Evolutionary conservation across 2,797 vertebrate genomes (phyloP).

Genomic region (Lycodopsis pacificus): DNA sequence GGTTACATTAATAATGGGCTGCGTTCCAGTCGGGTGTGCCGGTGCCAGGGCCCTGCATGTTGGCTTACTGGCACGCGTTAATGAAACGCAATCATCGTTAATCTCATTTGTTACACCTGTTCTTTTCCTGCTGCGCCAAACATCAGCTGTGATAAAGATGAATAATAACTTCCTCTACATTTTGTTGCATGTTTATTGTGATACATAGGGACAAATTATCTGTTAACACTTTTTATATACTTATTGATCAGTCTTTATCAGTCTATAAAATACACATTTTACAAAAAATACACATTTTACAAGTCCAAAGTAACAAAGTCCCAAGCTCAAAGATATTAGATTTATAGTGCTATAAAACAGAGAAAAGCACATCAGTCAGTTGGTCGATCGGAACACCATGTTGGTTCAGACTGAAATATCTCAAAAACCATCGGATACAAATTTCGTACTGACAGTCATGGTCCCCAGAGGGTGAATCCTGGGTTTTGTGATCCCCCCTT

Average conservation of each 20-base stretch:
- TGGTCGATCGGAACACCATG: not conserved
- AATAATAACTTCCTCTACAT: slow-evolving; percentile 5
- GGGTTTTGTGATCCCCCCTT: not conserved
- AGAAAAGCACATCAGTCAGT: not conserved
- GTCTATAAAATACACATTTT: not conserved
- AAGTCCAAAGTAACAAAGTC: not conserved
- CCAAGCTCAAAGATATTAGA: not conserved
- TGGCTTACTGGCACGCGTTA: slow-evolving; percentile 16
- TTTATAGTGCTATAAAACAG: not conserved
- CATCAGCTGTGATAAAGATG: slow-evolving; percentile 6
- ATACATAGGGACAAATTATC: not conserved
- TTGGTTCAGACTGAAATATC: not conserved
- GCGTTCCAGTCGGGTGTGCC: slow-evolving; percentile 19
- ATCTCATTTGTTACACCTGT: slow-evolving; percentile 37
- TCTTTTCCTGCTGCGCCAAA: slow-evolving; percentile 17
- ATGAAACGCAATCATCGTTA: slow-evolving; percentile 17
- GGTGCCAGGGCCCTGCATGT: slow-evolving; percentile 1
- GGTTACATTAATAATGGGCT: slow-evolving; percentile 44
- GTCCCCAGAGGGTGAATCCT: not conserved
- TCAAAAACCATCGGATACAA: not conserved
- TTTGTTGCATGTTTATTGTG: not conserved
- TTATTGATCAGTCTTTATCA: not conserved
- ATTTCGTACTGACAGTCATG: not conserved
- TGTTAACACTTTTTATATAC: not conserved
- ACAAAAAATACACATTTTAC: not conserved